phyloP scores from a whole-genome alignment of 2,113 vertebrate species.

The Thamnophis sirtalis region DNA sequence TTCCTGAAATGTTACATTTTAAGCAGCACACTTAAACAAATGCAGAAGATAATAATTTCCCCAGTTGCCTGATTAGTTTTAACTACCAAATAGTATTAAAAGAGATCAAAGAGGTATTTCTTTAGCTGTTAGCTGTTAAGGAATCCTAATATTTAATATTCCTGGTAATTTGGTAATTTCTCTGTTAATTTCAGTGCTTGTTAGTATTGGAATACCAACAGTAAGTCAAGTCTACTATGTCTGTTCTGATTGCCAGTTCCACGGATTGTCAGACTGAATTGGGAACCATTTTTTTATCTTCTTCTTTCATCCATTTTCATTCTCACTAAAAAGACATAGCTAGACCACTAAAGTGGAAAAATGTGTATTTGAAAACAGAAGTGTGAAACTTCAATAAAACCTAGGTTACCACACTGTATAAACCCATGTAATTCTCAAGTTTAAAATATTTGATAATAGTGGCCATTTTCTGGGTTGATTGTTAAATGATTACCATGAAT shows the following conservation, averaged over 20 bases:
- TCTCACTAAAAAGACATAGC: background rate
- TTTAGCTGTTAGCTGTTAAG: background rate
- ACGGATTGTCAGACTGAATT: background rate
- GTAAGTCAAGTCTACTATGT: background rate
- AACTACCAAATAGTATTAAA: background rate
- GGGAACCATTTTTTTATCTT: background rate
- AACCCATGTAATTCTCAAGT: background rate
- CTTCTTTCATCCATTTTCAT: background rate
- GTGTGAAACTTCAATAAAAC: background rate
- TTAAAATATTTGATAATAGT: background rate
- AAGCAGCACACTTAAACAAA: background rate
- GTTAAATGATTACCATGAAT: background rate
- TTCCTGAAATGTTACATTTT: background rate
- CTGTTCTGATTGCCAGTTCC: background rate
- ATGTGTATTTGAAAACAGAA: background rate
- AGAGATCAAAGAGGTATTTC: background rate
- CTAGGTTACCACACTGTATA: background rate
- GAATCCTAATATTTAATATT: background rate
- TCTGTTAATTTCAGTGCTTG: background rate
- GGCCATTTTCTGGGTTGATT: background rate
- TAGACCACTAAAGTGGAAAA: background rate
- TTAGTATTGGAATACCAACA: background rate
- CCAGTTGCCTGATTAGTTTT: conserved; percentile 5
- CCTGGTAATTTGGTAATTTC: background rate
- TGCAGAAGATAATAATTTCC: background rate